Percentiles rank a stretch among this genome's conserved stretches.
Evolutionary conservation across 2,797 vertebrate species (phyloP).

Genomic region (Xenentodon cancila): DNA sequence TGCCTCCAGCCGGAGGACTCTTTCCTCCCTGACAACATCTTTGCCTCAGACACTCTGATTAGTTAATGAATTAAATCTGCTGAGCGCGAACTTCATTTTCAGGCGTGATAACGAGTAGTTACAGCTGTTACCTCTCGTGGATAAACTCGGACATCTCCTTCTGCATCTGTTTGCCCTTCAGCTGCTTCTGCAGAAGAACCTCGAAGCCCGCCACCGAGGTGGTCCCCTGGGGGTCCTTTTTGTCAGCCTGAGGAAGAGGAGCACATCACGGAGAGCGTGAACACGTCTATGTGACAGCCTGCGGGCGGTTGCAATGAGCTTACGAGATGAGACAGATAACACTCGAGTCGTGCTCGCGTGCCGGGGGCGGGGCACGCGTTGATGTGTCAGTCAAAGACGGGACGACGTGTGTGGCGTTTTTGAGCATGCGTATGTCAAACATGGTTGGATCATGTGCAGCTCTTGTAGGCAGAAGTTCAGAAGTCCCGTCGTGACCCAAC

Average conservation of each 20-base stretch:
- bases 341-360: constrained; percentile 34
- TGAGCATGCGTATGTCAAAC: constrained; percentile 14
- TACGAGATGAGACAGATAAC: constrained; percentile 33
- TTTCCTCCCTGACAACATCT: constrained; percentile 3
- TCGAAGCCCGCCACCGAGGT: constrained; percentile 91
- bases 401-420: constrained; percentile 10
- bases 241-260: constrained; percentile 86
- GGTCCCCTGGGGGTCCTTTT: constrained; percentile 93
- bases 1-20: background rate
- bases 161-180: constrained; percentile 98
- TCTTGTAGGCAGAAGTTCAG: too few relatives aligned
- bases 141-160: constrained; percentile 98
- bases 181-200: constrained; percentile 95
- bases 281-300: too few relatives aligned
- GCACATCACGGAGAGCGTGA: constrained; percentile 17
- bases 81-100: background rate
- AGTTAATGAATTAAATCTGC: background rate
- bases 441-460: constrained; percentile 2
- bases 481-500: too few relatives aligned
- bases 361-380: constrained; percentile 47
- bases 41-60: background rate
- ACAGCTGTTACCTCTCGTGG: constrained; percentile 88
- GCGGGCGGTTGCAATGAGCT: too few relatives aligned
- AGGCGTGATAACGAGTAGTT: background rate
- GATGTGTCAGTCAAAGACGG: constrained; percentile 36